Evolutionary conservation across 2,888 invertebrate species (phyloP).

Genomic region (Hemicrepidius hirtus): DNA sequence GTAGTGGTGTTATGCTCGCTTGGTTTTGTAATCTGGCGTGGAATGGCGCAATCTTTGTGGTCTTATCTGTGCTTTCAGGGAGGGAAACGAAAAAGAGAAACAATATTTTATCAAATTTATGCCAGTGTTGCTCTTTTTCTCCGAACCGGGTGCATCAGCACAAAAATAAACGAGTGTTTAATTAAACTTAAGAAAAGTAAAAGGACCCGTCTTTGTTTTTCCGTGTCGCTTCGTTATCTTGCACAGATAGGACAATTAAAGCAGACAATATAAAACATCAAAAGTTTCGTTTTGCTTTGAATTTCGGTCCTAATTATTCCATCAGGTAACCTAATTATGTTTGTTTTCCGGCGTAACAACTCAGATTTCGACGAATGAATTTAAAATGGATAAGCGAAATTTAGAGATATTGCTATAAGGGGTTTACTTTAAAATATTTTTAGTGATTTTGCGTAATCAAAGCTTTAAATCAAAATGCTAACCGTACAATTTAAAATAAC

Average conservation of each 20-base stretch:
- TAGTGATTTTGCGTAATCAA: conserved; percentile 8
- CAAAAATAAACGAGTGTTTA: conserved; percentile 34
- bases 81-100: conserved; percentile 26
- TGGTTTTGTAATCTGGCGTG: conserved; percentile 28
- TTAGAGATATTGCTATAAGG: conserved; percentile 14
- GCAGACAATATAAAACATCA: conserved; percentile 33
- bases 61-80: conserved; percentile 10
- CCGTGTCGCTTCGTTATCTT: conserved; percentile 38
- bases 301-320: conserved; percentile 27
- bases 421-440: background rate
- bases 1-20: conserved; percentile 29
- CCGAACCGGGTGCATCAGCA: conserved; percentile 8
- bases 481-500: too few relatives aligned
- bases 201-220: conserved; percentile 38
- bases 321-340: conserved; percentile 30
- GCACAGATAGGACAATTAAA: conserved; percentile 34
- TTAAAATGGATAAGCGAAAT: conserved; percentile 23
- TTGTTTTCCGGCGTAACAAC: conserved; percentile 33
- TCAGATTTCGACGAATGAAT: conserved; percentile 21
- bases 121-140: background rate
- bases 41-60: conserved; percentile 29
- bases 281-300: conserved; percentile 28
- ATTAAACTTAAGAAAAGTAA: conserved; percentile 30
- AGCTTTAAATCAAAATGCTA: background rate
- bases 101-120: conserved; percentile 35